These are phyloP conservation scores for Bambusicola thoracicus DNA, from an alignment of 2,113 vertebrate species.

Conservation along the genomic window DNA sequence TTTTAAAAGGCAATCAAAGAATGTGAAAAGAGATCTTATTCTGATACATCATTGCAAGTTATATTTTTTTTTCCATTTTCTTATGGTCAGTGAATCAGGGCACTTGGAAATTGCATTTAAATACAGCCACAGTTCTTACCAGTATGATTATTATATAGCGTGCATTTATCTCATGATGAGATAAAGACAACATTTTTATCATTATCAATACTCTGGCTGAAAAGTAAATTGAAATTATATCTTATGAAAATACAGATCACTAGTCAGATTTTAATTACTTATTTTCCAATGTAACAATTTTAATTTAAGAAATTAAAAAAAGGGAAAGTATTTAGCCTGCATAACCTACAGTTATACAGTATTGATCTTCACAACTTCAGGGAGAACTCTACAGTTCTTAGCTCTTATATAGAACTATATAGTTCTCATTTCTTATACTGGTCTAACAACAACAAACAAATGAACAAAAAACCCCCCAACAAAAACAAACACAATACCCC, in stretches of 20 bases:
- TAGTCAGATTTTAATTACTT: not conserved
- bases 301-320: not conserved
- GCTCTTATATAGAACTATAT: not conserved
- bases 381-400: not conserved
- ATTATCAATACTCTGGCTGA: not conserved
- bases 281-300: not conserved
- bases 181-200: not conserved
- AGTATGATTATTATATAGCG: not conserved
- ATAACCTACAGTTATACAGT: not conserved
- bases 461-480: no score
- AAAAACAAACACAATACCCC: not conserved
- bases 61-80: not conserved
- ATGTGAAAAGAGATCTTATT: not conserved
- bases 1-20: not conserved
- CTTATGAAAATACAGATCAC: not conserved
- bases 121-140: not conserved
- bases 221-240: not conserved
- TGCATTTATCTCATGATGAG: not conserved
- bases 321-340: not conserved
- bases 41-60: not conserved
- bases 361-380: not conserved
- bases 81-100: not conserved
- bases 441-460: not conserved
- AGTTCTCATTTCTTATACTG: not conserved
- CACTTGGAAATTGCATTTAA: not conserved